Evolutionary conservation across 2,888 invertebrate species (phyloP), one percentile per base, ranked within the genome.

Genomic region (Megastigmus dorsalis): DNA sequence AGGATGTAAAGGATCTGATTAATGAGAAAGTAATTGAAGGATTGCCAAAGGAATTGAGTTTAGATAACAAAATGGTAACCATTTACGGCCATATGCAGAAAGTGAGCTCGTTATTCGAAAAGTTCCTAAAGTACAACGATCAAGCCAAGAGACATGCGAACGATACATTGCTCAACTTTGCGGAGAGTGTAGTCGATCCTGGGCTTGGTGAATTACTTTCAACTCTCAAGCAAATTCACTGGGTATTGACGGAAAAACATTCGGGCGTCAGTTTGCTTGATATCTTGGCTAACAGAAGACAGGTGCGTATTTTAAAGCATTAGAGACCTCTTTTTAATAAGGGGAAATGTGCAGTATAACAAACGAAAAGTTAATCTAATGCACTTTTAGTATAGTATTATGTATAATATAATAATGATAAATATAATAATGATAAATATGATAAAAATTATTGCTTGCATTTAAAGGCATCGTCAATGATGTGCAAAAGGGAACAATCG

Each of bases 261-360:
- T 15, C 26, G 28, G 33, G 18, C 7, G 18, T 50, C 15, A 60
- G 10, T 36, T 33, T 54, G 15, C 38, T 65, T 5, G 28, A 38
- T 26, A 28, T 38, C 4, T 18, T 65, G 30, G 28, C 63, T 4
- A n/a, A 65, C 9, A 33, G 13, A 23, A 23, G 26, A 13, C 10
- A 52, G 7, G 63, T 65, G 26, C 9, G 62, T 62, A 48, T 10
- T 45, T n/a, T n/a, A n/a, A n/a, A n/a, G n/a, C n/a, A n/a, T n/a
- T n/a, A n/a, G n/a, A n/a, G n/a, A n/a, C n/a, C n/a, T n/a, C n/a
- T n/a, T n/a, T n/a, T n/a, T n/a, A n/a, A n/a, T n/a, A n/a, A n/a
- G n/a, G n/a, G n/a, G n/a, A n/a, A n/a, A n/a, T n/a, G n/a, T n/a
- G n/a, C n/a, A n/a, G n/a, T n/a, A n/a, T n/a, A n/a, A n/a, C n/a